Conservation (phyloP, 23 tunicate genomes). For the Ascidia mentula region DNA sequence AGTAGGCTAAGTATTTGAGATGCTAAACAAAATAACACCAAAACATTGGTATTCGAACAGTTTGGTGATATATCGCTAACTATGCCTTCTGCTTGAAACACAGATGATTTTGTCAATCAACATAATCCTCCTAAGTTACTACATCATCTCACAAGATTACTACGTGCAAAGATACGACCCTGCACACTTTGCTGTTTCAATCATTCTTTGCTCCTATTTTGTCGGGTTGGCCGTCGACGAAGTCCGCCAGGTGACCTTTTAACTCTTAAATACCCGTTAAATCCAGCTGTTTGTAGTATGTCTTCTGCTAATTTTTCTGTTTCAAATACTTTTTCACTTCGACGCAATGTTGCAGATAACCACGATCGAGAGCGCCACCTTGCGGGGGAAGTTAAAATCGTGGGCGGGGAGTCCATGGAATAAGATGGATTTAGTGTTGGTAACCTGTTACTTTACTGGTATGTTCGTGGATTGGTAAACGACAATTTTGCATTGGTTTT, state of each 20-base stretch:
- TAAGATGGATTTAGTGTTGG: conserved; percentile 22
- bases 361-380: not conserved
- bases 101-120: not conserved
- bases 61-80: too few species aligned
- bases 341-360: too few species aligned
- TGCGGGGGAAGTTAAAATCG: not conserved
- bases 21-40: too few species aligned
- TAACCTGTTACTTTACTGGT: conserved; percentile 15
- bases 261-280: too few species aligned
- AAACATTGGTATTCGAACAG: too few species aligned
- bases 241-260: conserved; percentile 16
- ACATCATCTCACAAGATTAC: not conserved
- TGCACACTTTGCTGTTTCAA: not conserved
- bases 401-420: conserved; percentile 28
- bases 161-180: not conserved
- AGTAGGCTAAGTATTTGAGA: too few species aligned
- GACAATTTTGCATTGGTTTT: too few species aligned
- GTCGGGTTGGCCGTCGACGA: conserved; percentile 27
- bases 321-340: too few species aligned
- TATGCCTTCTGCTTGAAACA: too few species aligned
- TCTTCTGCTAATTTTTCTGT: too few species aligned
- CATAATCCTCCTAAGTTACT: not conserved
- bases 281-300: too few species aligned
- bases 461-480: conserved; percentile 10
- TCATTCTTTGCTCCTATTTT: conserved; percentile 11